Conservation (phyloP, 2,797 vertebrate species). For the Poecilia velifera region DNA sequence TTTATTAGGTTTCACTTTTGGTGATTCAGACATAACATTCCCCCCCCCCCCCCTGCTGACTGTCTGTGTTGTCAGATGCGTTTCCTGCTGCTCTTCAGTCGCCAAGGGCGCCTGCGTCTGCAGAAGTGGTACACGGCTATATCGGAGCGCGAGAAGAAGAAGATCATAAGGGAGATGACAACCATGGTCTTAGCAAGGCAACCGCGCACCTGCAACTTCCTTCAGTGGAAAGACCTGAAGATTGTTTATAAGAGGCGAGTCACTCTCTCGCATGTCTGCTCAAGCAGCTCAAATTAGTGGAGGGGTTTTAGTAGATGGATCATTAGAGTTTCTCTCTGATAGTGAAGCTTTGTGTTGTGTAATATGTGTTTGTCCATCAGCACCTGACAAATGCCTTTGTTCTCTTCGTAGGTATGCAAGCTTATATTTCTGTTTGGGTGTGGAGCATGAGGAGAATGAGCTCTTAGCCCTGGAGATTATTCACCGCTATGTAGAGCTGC, state of each 20-base stretch:
- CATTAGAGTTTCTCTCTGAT: neutral
- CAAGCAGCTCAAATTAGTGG: neutral
- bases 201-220: slow-evolving; percentile 92
- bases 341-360: neutral
- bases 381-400: neutral
- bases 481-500: slow-evolving; percentile 95
- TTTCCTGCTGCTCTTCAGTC: slow-evolving; percentile 97
- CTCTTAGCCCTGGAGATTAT: slow-evolving; percentile 93
- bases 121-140: slow-evolving; percentile 96
- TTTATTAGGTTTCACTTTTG: neutral
- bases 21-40: neutral
- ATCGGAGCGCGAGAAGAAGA: slow-evolving; percentile 93
- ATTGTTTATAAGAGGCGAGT: slow-evolving; percentile 96
- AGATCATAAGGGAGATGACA: slow-evolving; percentile 93
- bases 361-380: neutral
- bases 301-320: neutral
- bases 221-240: slow-evolving; percentile 97
- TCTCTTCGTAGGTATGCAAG: slow-evolving; percentile 89
- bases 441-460: slow-evolving; percentile 94
- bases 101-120: slow-evolving; percentile 94
- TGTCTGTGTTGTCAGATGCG: slow-evolving; percentile 82
- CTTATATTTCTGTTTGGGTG: slow-evolving; percentile 95
- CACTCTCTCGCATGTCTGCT: neutral
- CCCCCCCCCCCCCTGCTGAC: slow-evolving; percentile 5
- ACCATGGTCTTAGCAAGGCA: slow-evolving; percentile 89